Base-by-base conservation (phyloP, 2,797 vertebrate genomes). In the Propithecus perrieri region DNA sequence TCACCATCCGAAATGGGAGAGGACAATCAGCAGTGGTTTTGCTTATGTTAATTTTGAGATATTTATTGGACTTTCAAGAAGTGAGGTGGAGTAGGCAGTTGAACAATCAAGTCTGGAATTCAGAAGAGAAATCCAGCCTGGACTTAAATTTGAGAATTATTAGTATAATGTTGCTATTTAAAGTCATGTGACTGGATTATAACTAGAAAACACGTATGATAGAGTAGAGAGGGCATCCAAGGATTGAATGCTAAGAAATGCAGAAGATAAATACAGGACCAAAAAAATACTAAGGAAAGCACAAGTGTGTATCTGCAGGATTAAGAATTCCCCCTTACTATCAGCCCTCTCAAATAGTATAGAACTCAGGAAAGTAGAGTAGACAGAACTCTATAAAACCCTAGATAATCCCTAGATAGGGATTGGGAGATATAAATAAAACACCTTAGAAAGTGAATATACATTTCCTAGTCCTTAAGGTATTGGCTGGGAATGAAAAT, bases 401-500 rank as follows among this genome's bases (percentile, higher is more conserved):
- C 38, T 3, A 95, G 41, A 38, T 61, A 55, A 95, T 74, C 57
- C 55, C 72, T 89, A 78, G 22, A 35, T 38, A 71, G 4, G 7
- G 2, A 14, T 55, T 74, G 59, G 15, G 28, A 67, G 26, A 33
- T 33, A 6, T 69, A 91, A 95, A 85, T 86, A 61, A 91, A 15
- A 78, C 15, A 86, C 35, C 71, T 93, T 93, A 26, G 4, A 74
- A 92, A 87, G n/a, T 57, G 5, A 84, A 48, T 41, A 76, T n/a
- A 28, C 18, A 75, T 81, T 95, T 94, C 65, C 85, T 93, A 35
- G 41, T 75, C 59, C 61, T 72, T 91, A 84, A 79, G 50, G 9
- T 76, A 85, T 89, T 92, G 69, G 4, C 83, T 93, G 8, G 75
- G 38, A 97, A 93, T 78, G 30, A 48, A 96, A 97, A 94, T 30